Percentiles rank a stretch among this genome's conserved stretches.
Conservation (phyloP, 2,888 invertebrate genomes). For the Ommatoiulus sabulosus region DNA sequence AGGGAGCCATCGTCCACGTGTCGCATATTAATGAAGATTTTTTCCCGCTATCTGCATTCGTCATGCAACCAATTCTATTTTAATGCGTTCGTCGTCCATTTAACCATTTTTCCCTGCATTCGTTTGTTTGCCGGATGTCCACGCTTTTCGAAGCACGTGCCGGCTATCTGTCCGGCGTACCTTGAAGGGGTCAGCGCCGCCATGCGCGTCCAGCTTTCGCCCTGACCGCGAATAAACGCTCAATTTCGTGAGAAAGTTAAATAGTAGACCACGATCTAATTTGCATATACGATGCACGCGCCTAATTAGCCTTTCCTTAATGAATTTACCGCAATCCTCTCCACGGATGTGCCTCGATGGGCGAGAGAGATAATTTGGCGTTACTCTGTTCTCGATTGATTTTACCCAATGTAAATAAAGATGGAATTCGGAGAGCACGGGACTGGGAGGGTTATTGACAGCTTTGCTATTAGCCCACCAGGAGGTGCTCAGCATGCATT, state of each 20-base stretch:
- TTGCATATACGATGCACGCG: background rate
- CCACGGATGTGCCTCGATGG: background rate
- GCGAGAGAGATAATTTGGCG: background rate
- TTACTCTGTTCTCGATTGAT: background rate
- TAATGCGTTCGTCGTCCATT: background rate
- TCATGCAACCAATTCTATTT: constrained; percentile 1
- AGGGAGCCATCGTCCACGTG: background rate
- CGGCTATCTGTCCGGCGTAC: background rate
- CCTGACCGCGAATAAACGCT: background rate
- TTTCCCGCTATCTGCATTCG: constrained; percentile 22
- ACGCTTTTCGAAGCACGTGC: background rate
- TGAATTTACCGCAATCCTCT: background rate
- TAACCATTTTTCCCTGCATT: background rate
- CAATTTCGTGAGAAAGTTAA: constrained; percentile 8
- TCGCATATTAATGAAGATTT: background rate
- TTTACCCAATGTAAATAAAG: constrained; percentile 3
- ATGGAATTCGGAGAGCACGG: constrained; percentile 1
- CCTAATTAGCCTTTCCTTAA: background rate
- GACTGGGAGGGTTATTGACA: constrained; percentile 7
- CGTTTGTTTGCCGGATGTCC: background rate
- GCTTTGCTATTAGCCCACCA: background rate
- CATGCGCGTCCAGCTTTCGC: background rate
- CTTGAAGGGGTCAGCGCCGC: background rate
- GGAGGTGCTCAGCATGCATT: constrained; percentile 15
- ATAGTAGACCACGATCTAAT: background rate